Conservation (phyloP, 1,140 invertebrate genomes). For the Platorchestia sp. region DNA sequence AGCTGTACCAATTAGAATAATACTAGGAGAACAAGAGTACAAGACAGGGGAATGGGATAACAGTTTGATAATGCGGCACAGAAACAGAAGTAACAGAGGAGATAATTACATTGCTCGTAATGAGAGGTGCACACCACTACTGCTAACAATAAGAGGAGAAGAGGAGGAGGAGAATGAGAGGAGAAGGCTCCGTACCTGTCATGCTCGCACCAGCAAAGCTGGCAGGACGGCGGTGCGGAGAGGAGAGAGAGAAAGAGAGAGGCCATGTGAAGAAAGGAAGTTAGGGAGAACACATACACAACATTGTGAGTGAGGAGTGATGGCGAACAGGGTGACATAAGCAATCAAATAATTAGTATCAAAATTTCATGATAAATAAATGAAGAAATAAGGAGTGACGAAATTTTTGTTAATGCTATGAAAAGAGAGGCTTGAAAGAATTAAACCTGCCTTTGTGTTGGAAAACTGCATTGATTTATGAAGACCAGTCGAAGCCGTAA, state of each 20-base stretch:
- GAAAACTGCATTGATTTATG: too few species aligned
- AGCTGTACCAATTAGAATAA: neutral
- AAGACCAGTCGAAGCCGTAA: too few species aligned
- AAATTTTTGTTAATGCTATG: too few species aligned
- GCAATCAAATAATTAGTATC: slow-evolving; percentile 3
- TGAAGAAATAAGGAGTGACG: neutral
- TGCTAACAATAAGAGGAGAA: neutral
- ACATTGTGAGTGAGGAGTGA: neutral
- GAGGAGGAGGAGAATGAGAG: slow-evolving; percentile 3
- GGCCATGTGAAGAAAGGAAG: slow-evolving; percentile 42
- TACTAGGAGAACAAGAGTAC: neutral
- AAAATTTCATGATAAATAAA: neutral
- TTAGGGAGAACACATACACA: slow-evolving; percentile 13
- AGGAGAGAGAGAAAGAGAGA: slow-evolving; percentile 40
- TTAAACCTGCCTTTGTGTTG: too few species aligned
- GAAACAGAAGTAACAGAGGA: neutral
- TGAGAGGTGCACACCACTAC: slow-evolving; percentile 13
- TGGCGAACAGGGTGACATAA: neutral
- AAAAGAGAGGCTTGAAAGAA: too few species aligned
- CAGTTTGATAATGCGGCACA: neutral
- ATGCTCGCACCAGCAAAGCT: slow-evolving; percentile 51
- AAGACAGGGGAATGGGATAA: neutral
- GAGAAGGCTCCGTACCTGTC: slow-evolving; percentile 32
- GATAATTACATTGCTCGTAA: neutral
- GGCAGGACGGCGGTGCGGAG: slow-evolving; percentile 22